These are phyloP conservation scores for Ailurus styani DNA, from an alignment of 2,113 vertebrate genomes.

Conservation along the genomic window DNA sequence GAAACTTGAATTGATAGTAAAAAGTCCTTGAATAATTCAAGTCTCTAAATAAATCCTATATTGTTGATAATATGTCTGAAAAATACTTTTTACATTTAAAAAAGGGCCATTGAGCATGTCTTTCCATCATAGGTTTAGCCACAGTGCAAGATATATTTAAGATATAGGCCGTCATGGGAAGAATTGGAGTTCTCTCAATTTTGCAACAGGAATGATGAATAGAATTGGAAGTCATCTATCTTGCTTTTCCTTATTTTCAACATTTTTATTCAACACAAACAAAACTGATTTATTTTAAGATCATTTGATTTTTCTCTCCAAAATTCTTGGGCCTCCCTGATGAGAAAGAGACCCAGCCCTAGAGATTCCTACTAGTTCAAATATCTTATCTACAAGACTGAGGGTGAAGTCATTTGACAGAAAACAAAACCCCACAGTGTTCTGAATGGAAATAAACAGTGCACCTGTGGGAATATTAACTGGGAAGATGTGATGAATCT, in stretches of 20 bases:
- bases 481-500: neutral
- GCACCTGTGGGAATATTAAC: neutral
- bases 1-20: neutral
- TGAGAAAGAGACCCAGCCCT: neutral
- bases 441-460: neutral
- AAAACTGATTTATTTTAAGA: neutral
- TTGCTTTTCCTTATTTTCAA: neutral
- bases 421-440: neutral
- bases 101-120: neutral
- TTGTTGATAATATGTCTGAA: neutral
- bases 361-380: neutral
- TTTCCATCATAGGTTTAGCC: neutral
- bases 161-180: neutral
- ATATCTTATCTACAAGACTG: neutral
- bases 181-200: neutral
- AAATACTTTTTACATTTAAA: conserved; percentile 11
- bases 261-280: conserved; percentile 1
- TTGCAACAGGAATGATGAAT: neutral
- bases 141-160: neutral
- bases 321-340: neutral
- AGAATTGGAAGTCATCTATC: neutral
- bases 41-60: conserved; percentile 5
- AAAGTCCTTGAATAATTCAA: neutral
- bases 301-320: neutral
- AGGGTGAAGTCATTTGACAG: neutral